Conservation (phyloP, 64 coral and sea anemone species). For the Porites lutea region DNA sequence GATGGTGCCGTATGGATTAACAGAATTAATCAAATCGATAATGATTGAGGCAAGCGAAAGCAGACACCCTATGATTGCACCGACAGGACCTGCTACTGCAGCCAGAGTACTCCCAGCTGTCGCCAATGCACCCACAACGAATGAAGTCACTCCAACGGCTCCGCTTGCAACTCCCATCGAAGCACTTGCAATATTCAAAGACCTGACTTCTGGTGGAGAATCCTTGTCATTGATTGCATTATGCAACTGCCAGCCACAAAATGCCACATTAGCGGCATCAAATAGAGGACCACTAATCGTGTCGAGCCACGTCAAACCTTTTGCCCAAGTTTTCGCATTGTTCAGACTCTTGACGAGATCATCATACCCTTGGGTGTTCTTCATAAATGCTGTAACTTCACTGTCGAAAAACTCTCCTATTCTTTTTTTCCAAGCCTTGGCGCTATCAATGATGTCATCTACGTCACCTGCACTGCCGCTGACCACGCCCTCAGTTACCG, state of each 20-base stretch:
- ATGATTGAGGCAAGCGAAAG: too few species aligned
- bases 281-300: neutral
- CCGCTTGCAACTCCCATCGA: conserved; percentile 4
- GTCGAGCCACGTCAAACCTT: conserved; percentile 15
- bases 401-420: neutral
- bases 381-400: conserved; percentile 17
- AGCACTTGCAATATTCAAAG: too few species aligned
- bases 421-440: conserved; percentile 10
- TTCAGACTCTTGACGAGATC: conserved; percentile 26
- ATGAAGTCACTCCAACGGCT: conserved; percentile 15
- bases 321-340: conserved; percentile 22
- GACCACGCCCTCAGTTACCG: neutral
- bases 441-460: neutral
- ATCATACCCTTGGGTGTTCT: conserved; percentile 36
- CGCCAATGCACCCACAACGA: conserved; percentile 38
- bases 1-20: too few species aligned
- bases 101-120: neutral
- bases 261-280: too few species aligned
- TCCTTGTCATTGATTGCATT: neutral
- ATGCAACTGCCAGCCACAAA: too few species aligned
- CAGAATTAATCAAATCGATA: too few species aligned
- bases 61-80: too few species aligned
- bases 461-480: neutral
- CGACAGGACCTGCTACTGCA: too few species aligned
- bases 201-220: conserved; percentile 6